These are phyloP conservation scores for Pelusios castaneus DNA, from an alignment of 2,113 vertebrate genomes.

Conservation along the genomic window DNA sequence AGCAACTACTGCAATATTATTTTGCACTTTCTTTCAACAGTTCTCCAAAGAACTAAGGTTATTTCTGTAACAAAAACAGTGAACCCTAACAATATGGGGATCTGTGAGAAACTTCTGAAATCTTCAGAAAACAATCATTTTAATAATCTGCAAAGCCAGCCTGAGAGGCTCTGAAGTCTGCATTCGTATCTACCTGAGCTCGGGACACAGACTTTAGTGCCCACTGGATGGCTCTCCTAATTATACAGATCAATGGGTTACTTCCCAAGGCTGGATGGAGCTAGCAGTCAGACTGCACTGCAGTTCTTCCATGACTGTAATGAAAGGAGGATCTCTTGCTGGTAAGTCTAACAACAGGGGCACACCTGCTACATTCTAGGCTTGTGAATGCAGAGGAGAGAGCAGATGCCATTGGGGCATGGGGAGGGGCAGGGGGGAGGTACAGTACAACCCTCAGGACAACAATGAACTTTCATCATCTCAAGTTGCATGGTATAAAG, in stretches of 20 bases:
- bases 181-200: not conserved
- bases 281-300: not conserved
- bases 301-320: not conserved
- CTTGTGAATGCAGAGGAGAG: accelerated
- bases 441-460: not conserved
- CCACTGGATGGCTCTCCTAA: not conserved
- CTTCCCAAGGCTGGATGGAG: not conserved
- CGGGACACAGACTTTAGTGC: not conserved
- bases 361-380: not conserved
- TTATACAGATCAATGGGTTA: not conserved
- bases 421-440: too few species aligned
- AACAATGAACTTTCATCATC: accelerated
- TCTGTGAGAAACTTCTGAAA: not conserved
- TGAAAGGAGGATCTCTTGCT: not conserved
- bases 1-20: slow-evolving; percentile 21
- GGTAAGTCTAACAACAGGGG: not conserved
- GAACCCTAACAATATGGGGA: not conserved
- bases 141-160: not conserved
- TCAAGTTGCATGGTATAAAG: not conserved
- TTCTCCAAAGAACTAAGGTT: not conserved
- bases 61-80: not conserved
- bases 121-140: not conserved
- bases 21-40: not conserved
- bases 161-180: not conserved
- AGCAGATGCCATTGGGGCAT: too few species aligned